phyloP scores from a whole-genome alignment of 2,888 invertebrate genomes.

The Standfussiana lucernea region DNA sequence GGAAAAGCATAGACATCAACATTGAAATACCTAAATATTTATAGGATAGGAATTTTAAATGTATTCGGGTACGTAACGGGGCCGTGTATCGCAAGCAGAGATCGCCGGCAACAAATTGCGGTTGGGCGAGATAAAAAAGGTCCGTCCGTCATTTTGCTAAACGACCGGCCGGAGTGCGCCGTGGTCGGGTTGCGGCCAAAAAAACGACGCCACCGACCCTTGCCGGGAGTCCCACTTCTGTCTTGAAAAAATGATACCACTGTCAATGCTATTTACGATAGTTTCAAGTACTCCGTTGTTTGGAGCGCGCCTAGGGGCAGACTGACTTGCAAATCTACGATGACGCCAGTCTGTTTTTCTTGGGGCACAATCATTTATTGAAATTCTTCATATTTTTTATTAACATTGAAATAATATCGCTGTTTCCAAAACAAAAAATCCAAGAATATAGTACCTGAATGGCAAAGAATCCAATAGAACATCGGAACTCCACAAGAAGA shows the following conservation, averaged over 20 bases:
- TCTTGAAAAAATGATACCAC: conserved; percentile 83
- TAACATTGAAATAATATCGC: background rate
- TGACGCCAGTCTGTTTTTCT: background rate
- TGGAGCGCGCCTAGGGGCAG: conserved; percentile 29
- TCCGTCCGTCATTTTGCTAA: conserved; percentile 89
- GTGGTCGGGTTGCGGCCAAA: conserved; percentile 78
- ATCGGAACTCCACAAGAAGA: conserved; percentile 36
- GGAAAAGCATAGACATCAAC: conserved; percentile 75
- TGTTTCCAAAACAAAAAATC: background rate
- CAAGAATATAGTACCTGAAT: background rate
- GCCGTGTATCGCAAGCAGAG: conserved; percentile 84
- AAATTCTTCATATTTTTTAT: no score
- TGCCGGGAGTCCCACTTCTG: conserved; percentile 69
- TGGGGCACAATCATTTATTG: conserved; percentile 1
- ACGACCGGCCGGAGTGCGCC: conserved; percentile 82
- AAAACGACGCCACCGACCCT: conserved; percentile 79
- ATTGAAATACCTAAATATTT: conserved; percentile 81
- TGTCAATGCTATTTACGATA: conserved; percentile 83
- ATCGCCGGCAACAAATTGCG: conserved; percentile 89
- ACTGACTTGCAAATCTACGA: conserved; percentile 26
- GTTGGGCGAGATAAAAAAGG: conserved; percentile 89
- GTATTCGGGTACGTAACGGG: conserved; percentile 77
- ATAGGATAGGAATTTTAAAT: conserved; percentile 84
- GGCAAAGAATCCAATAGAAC: conserved; percentile 15
- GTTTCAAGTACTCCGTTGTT: conserved; percentile 69